phyloP scores from a whole-genome alignment of 2,888 invertebrate genomes.

The Dioctria linearis region DNA sequence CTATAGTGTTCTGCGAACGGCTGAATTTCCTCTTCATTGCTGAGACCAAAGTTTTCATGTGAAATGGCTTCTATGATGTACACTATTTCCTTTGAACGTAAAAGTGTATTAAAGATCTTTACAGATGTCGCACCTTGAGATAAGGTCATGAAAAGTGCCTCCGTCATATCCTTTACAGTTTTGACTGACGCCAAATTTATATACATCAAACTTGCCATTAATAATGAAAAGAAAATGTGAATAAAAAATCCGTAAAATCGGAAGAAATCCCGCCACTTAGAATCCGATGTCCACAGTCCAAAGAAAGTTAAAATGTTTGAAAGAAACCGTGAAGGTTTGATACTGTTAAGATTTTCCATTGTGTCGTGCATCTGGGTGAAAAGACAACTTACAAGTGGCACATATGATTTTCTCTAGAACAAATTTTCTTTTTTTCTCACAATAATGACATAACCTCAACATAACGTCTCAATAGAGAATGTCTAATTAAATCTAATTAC shows the following conservation, averaged over 20 bases:
- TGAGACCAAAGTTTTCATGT: constrained; percentile 48
- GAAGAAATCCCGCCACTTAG: constrained; percentile 5
- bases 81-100: constrained; percentile 57
- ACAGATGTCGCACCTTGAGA: constrained; percentile 62
- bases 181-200: constrained; percentile 55
- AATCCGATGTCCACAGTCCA: constrained; percentile 22
- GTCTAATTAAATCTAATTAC: no score
- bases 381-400: no score
- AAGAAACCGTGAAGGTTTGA: constrained; percentile 16
- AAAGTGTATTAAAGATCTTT: constrained; percentile 65
- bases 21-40: constrained; percentile 55
- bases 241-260: constrained; percentile 16
- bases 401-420: no score
- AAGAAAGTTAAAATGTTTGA: neutral
- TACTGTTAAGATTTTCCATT: neutral
- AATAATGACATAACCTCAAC: no score
- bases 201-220: constrained; percentile 8
- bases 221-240: constrained; percentile 10
- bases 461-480: no score
- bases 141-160: constrained; percentile 64
- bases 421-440: no score
- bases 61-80: constrained; percentile 60
- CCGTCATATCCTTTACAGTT: constrained; percentile 63
- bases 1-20: neutral
- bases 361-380: neutral